Evolutionary conservation across 2,113 vertebrate genomes (phyloP), one percentile per base, ranked within the genome.

Genomic region (Megaptera novaeangliae): DNA sequence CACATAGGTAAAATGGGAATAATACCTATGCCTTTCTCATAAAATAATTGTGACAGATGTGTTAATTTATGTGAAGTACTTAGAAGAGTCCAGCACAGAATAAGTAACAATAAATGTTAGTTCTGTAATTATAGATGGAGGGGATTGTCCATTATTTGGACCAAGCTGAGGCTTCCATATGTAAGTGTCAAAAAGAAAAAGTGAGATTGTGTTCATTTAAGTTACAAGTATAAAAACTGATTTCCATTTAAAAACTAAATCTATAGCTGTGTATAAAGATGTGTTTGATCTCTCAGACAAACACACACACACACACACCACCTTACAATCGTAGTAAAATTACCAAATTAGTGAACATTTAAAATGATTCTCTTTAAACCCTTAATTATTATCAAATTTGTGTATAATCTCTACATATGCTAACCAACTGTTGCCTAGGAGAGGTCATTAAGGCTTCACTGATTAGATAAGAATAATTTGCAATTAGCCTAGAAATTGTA

Each of bases 391-490:
- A 91, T 82, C 36, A 93, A 78, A 96, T 93, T 72, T 81, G 61
- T 85, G 77, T 94, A 77, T 71, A 90, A 77, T 78, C 52, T 88
- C 64, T 31, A 82, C 29, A 77, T 92, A 92, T 49, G 36, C 18
- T 75, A 91, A 83, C 85, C 88, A 97, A 86, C 66, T 93, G 91
- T 93, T 95, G 75, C 66, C 75, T 95, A 91, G 31, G n/a, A 97
- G 94, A 97, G 93, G 96, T 90, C 74, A 88, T 97, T 96, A 88
- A 94, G 21, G 75, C 49, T 92, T n/a, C 8, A 55, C 91, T 97
- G 96, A 97, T 97, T 97, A 97, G 93, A 82, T 82, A 97, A 94
- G 91, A 96, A 82, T 91, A 94, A 95, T 94, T 90, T 97, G 39
- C 71, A 95, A 96, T 97, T 98, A 98, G 84, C 52, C 25, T 88